phyloP scores from a whole-genome alignment of 2,888 invertebrate genomes.

The Sarcophaga subvicina region DNA sequence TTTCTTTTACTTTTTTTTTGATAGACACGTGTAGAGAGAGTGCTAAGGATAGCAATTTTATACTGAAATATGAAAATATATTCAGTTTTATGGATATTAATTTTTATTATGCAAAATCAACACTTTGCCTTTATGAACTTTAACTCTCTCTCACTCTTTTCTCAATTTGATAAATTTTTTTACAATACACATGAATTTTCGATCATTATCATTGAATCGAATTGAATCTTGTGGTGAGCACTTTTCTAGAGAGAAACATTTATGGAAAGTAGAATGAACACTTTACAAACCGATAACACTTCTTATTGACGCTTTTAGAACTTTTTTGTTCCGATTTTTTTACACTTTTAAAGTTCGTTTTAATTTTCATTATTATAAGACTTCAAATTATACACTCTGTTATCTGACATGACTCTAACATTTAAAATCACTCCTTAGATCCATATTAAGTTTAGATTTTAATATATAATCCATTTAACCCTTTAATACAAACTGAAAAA shows the following conservation, averaged over 20 bases:
- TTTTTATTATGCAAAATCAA: constrained; percentile 29
- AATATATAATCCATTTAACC: too few relatives aligned
- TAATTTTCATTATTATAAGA: background rate
- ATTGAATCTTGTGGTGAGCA: constrained; percentile 26
- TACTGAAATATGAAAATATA: constrained; percentile 17
- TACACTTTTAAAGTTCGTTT: constrained; percentile 22
- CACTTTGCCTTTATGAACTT: constrained; percentile 36
- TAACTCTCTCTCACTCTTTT: constrained; percentile 17
- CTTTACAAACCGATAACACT: constrained; percentile 63
- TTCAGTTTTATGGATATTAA: constrained; percentile 19
- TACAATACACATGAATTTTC: background rate
- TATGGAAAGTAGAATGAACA: constrained; percentile 57
- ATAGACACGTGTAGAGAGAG: constrained; percentile 23
- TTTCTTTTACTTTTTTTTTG: constrained; percentile 37
- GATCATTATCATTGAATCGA: background rate
- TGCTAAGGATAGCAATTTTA: constrained; percentile 13
- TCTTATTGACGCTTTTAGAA: constrained; percentile 70
- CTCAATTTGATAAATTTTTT: background rate
- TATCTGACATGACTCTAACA: too few relatives aligned
- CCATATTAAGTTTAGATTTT: too few relatives aligned
- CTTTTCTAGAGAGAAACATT: constrained; percentile 26
- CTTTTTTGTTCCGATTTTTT: constrained; percentile 43
- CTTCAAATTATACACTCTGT: too few relatives aligned
- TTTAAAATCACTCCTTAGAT: too few relatives aligned
- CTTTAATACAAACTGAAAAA: too few relatives aligned